These are phyloP conservation scores for Tragelaphus imberbis DNA, from an alignment of 2,113 vertebrate species.

Conservation along the genomic window DNA sequence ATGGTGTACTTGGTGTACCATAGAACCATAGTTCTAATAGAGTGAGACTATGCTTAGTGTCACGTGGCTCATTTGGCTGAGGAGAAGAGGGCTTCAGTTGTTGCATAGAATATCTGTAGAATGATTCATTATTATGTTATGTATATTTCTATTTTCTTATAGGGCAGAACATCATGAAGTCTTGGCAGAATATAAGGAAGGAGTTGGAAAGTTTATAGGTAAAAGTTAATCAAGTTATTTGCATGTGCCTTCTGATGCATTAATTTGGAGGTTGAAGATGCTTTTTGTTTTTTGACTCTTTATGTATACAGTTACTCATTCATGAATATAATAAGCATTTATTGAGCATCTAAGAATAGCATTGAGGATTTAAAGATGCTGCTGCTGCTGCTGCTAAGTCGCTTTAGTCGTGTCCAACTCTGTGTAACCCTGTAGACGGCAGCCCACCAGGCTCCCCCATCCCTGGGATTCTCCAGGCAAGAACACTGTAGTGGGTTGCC, in stretches of 20 bases:
- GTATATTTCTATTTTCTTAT: slow-evolving; percentile 59
- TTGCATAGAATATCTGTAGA: background rate
- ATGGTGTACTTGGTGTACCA: background rate
- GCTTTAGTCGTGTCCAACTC: background rate
- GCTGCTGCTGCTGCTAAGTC: background rate
- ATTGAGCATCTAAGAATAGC: background rate
- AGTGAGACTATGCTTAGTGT: background rate
- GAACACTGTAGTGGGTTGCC: too few species aligned
- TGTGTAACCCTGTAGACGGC: background rate
- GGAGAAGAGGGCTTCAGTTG: background rate
- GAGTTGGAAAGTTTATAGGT: slow-evolving; percentile 95
- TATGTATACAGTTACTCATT: background rate
- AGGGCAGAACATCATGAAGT: slow-evolving; percentile 94
- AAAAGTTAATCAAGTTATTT: slow-evolving; percentile 46
- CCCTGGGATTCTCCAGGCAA: too few species aligned
- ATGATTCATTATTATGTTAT: background rate
- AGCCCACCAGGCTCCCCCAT: too few species aligned
- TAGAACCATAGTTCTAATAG: too few species aligned
- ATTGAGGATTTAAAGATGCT: background rate
- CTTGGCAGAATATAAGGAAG: slow-evolving; percentile 92
- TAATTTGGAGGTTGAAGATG: slow-evolving; percentile 31
- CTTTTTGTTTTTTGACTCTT: background rate
- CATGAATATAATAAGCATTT: background rate
- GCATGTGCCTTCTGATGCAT: background rate
- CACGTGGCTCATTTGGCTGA: background rate